Evolutionary conservation across 2,888 invertebrate species (phyloP).

Genomic region (Eupithecia abbreviata): DNA sequence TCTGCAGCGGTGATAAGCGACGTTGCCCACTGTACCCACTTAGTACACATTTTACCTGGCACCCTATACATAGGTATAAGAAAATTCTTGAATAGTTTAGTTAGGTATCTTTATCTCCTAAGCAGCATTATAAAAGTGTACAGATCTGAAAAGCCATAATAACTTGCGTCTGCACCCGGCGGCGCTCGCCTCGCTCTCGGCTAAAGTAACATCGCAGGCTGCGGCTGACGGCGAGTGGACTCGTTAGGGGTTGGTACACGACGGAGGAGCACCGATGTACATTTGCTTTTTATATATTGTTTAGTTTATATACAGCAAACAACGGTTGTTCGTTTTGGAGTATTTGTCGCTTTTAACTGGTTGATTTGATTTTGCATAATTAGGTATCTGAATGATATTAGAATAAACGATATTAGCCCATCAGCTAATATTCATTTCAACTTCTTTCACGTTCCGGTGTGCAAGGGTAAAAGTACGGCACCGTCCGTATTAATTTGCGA

Average conservation of each 20-base stretch:
- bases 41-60: too few species aligned
- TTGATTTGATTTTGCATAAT: background rate
- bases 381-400: too few species aligned
- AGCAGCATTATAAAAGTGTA: background rate
- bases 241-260: constrained; percentile 15
- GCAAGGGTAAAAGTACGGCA: background rate
- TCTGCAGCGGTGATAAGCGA: too few species aligned
- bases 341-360: background rate
- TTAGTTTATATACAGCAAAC: background rate
- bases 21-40: background rate
- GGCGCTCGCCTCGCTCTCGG: background rate
- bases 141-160: background rate
- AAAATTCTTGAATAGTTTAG: too few species aligned
- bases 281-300: background rate
- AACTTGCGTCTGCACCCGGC: background rate
- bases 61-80: too few species aligned
- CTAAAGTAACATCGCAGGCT: constrained; percentile 9
- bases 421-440: background rate
- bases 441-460: background rate
- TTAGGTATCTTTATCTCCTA: background rate
- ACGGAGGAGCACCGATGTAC: background rate
- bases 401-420: background rate
- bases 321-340: background rate
- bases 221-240: constrained; percentile 2
- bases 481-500: too few species aligned